A percentile compares a stretch with the other conserved stretches of the same genome.
Evolutionary conservation across 2,888 invertebrate species (phyloP).

Genomic region (Ectemnius continuus): DNA sequence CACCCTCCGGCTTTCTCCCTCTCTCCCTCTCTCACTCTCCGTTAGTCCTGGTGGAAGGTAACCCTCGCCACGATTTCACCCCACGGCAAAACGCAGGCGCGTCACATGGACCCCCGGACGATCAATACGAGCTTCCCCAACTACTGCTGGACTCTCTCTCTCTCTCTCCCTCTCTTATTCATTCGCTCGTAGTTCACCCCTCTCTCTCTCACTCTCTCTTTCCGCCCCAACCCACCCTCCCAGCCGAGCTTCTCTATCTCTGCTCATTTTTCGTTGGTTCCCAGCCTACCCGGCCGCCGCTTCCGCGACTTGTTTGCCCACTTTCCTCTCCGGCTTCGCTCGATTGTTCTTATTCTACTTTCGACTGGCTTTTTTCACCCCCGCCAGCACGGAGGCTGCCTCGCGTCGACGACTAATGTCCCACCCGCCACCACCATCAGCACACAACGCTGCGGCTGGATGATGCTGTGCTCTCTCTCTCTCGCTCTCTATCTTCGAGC

Average conservation of each 20-base stretch:
- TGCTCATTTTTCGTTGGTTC: constrained; percentile 1
- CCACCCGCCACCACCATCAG: too few relatives aligned
- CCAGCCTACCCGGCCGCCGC: too few relatives aligned
- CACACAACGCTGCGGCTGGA: too few relatives aligned
- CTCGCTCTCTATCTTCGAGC: too few relatives aligned
- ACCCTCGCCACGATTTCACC: constrained; percentile 64
- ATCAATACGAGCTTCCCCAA: constrained; percentile 74
- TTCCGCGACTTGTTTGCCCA: too few relatives aligned
- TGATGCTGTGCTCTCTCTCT: too few relatives aligned
- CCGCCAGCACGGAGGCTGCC: too few relatives aligned
- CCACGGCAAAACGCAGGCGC: constrained; percentile 71
- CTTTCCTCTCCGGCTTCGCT: too few relatives aligned
- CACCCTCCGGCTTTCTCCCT: constrained; percentile 29
- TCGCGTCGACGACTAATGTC: too few relatives aligned
- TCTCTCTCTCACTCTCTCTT: not conserved
- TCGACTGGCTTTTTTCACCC: too few relatives aligned
- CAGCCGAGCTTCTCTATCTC: not conserved
- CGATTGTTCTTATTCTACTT: too few relatives aligned
- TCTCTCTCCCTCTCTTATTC: constrained; percentile 43
- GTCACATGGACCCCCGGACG: constrained; percentile 76
- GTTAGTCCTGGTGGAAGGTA: constrained; percentile 37
- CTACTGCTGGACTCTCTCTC: constrained; percentile 47
- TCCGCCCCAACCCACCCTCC: not conserved
- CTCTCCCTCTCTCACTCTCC: constrained; percentile 45
- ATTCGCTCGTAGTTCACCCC: constrained; percentile 34